Base-by-base conservation (phyloP, 1,140 invertebrate genomes). In the Bombus haemorrhoidalis region DNA sequence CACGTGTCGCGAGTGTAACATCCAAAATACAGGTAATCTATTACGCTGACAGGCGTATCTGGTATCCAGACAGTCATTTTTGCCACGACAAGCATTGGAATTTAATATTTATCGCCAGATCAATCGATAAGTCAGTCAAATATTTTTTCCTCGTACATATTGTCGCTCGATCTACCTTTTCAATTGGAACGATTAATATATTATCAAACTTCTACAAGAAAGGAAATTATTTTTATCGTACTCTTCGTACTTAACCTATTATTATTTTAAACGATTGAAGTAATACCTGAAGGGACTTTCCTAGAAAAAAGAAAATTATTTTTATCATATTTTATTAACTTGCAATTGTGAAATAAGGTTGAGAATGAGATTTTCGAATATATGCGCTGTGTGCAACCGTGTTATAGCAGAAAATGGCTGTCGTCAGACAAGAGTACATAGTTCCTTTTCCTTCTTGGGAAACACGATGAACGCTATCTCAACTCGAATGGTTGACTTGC, bases 391-490 rank as follows among this genome's bases (percentile, higher is more conserved):
- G 28, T n/a, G 28, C 9, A 53, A 28, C 6, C 22, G 41, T 18
- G 28, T 68, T 57, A 72, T 18, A 68, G 32, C 68, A 85, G 66
- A 59, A 80, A 39, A 72, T 85, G 47, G 57, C 41, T 80, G 77
- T 80, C n/a, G 13, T 37, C 74, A 32, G 41, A 68, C 59, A 68
- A 69, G 41, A 85, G 9, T 69, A 53, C 47, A 53, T 53, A 25
- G 28, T 28, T 80, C 53, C 41, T 32, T 86, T 69, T 72, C 68
- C 32, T 84, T 83, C 66, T 80, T 34, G 73, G 77, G 79, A 81
- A 81, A 84, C 88, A 89, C 78, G 88, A 87, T 81, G 89, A 80
- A 82, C 77, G 59, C 2, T 74, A 62, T 79, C 80, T 47, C 32
- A 41, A 59, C 57, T 72, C 57, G 15, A 82, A 81, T 64, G 76